Conservation (phyloP, 2,888 invertebrate species). For the Cheilosia pagana region DNA sequence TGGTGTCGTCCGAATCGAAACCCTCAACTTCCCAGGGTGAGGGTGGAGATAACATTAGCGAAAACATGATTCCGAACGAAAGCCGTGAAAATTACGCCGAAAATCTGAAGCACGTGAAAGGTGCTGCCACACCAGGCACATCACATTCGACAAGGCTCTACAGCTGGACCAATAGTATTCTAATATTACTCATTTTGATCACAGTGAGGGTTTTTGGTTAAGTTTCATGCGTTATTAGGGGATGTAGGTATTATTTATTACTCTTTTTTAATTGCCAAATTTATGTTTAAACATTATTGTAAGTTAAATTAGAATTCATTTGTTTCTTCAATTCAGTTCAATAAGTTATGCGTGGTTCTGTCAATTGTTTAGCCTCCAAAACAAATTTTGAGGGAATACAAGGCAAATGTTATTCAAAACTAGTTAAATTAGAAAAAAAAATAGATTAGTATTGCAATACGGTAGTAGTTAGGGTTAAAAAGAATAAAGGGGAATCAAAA, state of each 20-base stretch:
- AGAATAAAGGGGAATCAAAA: not conserved
- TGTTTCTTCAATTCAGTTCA: conserved; percentile 6
- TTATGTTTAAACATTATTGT: conserved; percentile 49
- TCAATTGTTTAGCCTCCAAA: conserved; percentile 20
- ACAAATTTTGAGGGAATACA: not conserved
- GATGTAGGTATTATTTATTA: conserved; percentile 63
- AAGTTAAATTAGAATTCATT: conserved; percentile 13
- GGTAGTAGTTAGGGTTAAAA: not conserved
- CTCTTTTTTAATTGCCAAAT: conserved; percentile 66
- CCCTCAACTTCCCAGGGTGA: conserved; percentile 33
- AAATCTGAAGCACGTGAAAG: conserved; percentile 77
- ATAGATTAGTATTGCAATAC: conserved; percentile 23
- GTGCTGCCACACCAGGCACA: conserved; percentile 47
- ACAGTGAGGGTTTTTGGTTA: conserved; percentile 61
- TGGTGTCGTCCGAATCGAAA: conserved; percentile 60
- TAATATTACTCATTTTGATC: conserved; percentile 53
- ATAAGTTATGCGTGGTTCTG: conserved; percentile 42
- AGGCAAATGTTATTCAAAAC: conserved; percentile 1
- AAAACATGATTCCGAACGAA: conserved; percentile 77
- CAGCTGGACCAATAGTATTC: conserved; percentile 69
- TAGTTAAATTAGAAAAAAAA: conserved; percentile 8
- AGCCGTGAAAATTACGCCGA: conserved; percentile 81
- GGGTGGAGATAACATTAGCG: conserved; percentile 75
- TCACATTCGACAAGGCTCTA: conserved; percentile 61
- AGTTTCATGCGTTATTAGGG: conserved; percentile 15